These are phyloP conservation scores for Toxonevra muliebris DNA, from an alignment of 2,888 invertebrate genomes.

Conservation along the genomic window DNA sequence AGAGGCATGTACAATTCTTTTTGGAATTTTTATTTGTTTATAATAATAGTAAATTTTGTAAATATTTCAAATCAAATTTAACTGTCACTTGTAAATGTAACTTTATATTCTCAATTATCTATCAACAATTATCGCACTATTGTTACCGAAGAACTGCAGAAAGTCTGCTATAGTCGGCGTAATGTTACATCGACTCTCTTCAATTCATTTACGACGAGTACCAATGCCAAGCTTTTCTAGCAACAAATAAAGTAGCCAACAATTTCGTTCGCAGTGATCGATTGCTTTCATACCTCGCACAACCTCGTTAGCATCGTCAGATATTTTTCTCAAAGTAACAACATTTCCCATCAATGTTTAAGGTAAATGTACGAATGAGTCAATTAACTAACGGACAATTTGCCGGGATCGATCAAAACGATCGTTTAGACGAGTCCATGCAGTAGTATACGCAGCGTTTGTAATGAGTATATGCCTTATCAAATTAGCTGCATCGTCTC, in stretches of 20 bases:
- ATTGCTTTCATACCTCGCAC: slow-evolving; percentile 32
- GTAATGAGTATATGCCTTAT: too few relatives aligned
- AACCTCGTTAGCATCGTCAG: slow-evolving; percentile 36
- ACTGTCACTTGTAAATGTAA: too few relatives aligned
- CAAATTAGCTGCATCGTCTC: too few relatives aligned
- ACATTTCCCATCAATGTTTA: slow-evolving; percentile 19
- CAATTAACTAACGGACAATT: slow-evolving; percentile 30
- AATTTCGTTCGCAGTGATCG: slow-evolving; percentile 21
- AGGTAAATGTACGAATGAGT: slow-evolving; percentile 28
- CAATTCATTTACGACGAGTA: slow-evolving; percentile 30
- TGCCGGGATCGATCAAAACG: too few relatives aligned
- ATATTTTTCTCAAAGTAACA: slow-evolving; percentile 27
- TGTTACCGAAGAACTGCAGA: slow-evolving; percentile 29
- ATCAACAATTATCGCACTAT: too few relatives aligned
- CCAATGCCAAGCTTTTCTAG: slow-evolving; percentile 26
- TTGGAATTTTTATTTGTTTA: too few relatives aligned
- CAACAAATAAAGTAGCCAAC: slow-evolving; percentile 35
- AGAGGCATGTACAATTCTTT: too few relatives aligned
- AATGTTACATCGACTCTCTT: slow-evolving; percentile 20
- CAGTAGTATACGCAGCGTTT: too few relatives aligned
- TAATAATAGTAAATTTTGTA: too few relatives aligned
- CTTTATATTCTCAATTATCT: too few relatives aligned
- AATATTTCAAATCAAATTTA: too few relatives aligned
- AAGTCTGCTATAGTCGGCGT: slow-evolving; percentile 21
- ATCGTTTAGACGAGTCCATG: too few relatives aligned